phyloP scores from a whole-genome alignment of 2,797 vertebrate genomes.

The Lerista edwardsae region DNA sequence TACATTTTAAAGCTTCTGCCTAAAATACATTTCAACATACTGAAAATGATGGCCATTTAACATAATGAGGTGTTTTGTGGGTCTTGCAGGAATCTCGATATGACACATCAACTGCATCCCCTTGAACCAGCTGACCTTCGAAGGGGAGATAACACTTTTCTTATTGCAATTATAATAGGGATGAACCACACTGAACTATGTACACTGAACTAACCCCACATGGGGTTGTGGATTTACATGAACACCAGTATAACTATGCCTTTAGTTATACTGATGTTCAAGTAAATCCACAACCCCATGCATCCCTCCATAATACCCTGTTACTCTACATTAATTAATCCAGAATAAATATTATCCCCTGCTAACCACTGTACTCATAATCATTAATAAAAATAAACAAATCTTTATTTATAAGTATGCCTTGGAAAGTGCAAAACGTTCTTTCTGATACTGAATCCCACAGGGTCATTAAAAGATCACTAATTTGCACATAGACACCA shows the following conservation, averaged over 20 bases:
- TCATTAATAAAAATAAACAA: background rate
- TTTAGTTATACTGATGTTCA: background rate
- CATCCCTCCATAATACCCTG: no score
- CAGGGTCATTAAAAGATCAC: background rate
- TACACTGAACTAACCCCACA: no score
- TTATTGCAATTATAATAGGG: background rate
- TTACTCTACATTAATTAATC: background rate
- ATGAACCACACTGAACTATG: no score
- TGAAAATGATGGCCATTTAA: background rate
- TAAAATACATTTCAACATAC: background rate
- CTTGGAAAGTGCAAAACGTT: background rate
- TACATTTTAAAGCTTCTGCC: background rate
- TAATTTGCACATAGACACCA: background rate
- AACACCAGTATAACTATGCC: no score
- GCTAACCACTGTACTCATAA: background rate
- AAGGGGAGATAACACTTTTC: background rate
- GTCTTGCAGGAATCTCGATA: background rate
- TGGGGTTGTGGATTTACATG: no score
- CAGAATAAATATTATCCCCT: background rate
- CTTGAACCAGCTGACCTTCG: background rate
- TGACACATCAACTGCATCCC: background rate
- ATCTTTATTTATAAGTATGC: background rate
- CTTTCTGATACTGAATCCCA: background rate
- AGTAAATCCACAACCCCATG: no score
- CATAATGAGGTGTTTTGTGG: background rate